Evolutionary conservation across 2,888 invertebrate genomes (phyloP), one percentile per base, ranked within the genome.

Genomic region (Hofmannophila pseudospretella): DNA sequence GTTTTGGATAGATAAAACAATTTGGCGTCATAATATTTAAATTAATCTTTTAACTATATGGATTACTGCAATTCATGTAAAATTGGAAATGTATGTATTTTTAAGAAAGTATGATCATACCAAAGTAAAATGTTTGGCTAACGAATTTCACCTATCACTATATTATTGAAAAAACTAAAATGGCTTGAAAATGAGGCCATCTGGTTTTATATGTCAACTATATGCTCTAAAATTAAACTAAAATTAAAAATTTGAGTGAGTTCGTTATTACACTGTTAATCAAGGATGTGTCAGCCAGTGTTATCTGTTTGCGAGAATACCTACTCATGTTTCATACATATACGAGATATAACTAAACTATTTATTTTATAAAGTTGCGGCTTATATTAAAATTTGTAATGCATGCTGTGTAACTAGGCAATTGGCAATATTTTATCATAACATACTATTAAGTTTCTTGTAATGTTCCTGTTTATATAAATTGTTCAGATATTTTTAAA

Each of bases 71-170:
- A 33, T 38, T 42, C 36, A 34, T 33, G 36, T 38, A 42, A 42
- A 23, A 36, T 11, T 34, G 36, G 42, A 42, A 42, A 23, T 38
- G 16, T 34, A 16, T 25, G 32, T 36, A 42, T 35, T 27, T 29
- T 20, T 41, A n/a, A 25, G 22, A 31, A 16, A 4, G 7, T 8
- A n/a, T 39, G 23, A 34, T 41, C 35, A 41, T 47, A 71, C 71
- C 70, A 71, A 71, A 71, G 71, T 70, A 58, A 41, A 23, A 62
- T 48, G 49, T 69, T 70, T 64, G 69, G 68, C 68, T 68, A 64
- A 69, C 66, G 57, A 53, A 39, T 38, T 41, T 57, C 56, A 57
- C 41, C 40, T 29, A 60, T 47, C 62, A 58, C 61, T 54, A 23
- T n/a, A 20, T 5, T 1, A 4, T 20, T 3, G 2, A 20, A 20